Base-by-base conservation (phyloP, 1,140 invertebrate genomes). In the Caenorhabditis inopinata region DNA sequence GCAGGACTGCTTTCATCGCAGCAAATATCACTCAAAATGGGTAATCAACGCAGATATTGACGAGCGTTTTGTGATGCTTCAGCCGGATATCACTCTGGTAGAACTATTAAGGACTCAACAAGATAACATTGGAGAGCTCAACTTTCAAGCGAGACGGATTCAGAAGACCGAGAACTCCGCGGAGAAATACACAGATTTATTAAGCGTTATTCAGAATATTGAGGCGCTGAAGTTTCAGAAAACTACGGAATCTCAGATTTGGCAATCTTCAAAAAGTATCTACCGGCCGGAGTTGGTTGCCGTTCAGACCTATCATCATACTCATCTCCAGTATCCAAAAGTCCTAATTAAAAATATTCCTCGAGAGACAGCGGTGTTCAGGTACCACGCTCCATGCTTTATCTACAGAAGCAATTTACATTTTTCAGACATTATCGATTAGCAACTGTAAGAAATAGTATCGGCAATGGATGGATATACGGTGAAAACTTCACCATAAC, bases 261-360 rank as follows among this genome's bases (percentile, higher is more conserved):
- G 58, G 58, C 32, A 68, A 68, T 68, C 58, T 21, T 68, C 58
- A 1, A 68, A 68, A 68, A 68, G 58, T 68, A 68, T 68, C 4
- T 68, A 68, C n/a, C 58, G 58, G 0, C 58, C 58, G n/a, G 58
- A 68, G n/a, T 38, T 29, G 32, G 58, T 68, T 38, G 58, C 58
- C 11, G 58, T 68, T 1, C 58, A 68, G n/a, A 68, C 58, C 4
- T 68, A 68, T n/a, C 58, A 68, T 68, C 58, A 68, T 21, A 42
- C 58, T 38, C 58, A 68, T 21, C 32, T 68, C 35, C 58, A 68
- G 58, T 68, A 68, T 68, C 32, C 32, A 2, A 32, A 18, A 5
- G 32, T 68, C 12, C 18, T 68, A 21, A 32, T 68, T 16, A 68
- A 68, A 14, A 68, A 68, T 68, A 21, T 68, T 18, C 58, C 58